Evolutionary conservation across 1,140 invertebrate species (phyloP), one percentile per base, ranked within the genome.

Genomic region (Bombus breviceps): DNA sequence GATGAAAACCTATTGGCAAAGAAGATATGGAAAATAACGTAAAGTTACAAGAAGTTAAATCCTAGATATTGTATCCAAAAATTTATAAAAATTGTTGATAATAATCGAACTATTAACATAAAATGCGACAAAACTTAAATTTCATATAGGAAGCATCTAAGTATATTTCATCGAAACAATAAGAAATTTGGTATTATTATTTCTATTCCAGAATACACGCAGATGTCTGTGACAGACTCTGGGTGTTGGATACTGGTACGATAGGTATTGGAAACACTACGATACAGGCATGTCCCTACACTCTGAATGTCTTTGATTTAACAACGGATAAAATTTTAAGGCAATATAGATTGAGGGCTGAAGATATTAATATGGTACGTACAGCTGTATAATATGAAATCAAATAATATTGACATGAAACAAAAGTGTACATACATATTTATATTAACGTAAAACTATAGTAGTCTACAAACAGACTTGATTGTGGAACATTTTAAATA

Each of bases 171-270:
- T 53, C 0, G 1, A 22, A 53, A 22, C 59, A 79, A 71, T 66
- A 22, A 47, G 8, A 25, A 62, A 77, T 62, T 22, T n/a, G n/a
- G 12, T 62, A 32, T n/a, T 43, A 37, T 22, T 73, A 53, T 71
- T 41, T 18, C 41, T n/a, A 15, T 62, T 68, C 5, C 90, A 95
- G 96, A 82, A 95, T 97, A 43, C 95, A 96, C 85, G 97, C 96
- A 2, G 97, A 98, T 85, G 94, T 96, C 83, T 98, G 97, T 91
- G 97, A 97, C 83, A 95, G 97, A 83, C 95, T 98, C 0, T 98
- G 97, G 97, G 97, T 98, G 0, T 93, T 98, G 53, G 97, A 98
- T 91, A 97, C 97, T 10, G 97, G 97, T 81, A 98, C 97, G 34
- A 97, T 97, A 90, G 97, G 97, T 85, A 98, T 97, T 80, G 97